Base-by-base conservation (phyloP, 1,140 invertebrate species). In the Platyura marginata region DNA sequence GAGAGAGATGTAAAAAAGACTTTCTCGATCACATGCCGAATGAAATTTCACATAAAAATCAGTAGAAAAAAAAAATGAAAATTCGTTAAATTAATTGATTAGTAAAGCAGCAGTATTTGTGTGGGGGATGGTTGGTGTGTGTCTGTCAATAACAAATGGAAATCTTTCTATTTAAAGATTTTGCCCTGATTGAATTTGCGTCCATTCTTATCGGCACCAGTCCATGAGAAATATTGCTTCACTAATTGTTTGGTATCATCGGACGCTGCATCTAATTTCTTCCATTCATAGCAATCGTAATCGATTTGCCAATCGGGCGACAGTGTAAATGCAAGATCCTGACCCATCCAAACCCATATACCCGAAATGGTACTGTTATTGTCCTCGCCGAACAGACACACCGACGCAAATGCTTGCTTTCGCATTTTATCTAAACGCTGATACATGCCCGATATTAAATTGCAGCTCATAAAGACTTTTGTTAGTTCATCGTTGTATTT, bases 101-200 rank as follows among this genome's bases (percentile, higher is more conserved):
- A n/a, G n/a, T n/a, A n/a, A n/a, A n/a, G n/a, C n/a, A n/a, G n/a
- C n/a, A n/a, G n/a, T n/a, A n/a, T n/a, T n/a, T n/a, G n/a, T n/a
- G n/a, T n/a, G n/a, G n/a, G n/a, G n/a, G n/a, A n/a, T n/a, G n/a
- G n/a, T n/a, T n/a, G n/a, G n/a, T n/a, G n/a, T n/a, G n/a, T n/a
- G n/a, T n/a, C n/a, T n/a, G n/a, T n/a, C n/a, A n/a, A n/a, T n/a
- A n/a, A n/a, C n/a, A n/a, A n/a, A n/a, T n/a, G n/a, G n/a, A n/a
- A n/a, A n/a, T n/a, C n/a, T n/a, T n/a, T 65, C 85, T 82, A 98
- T 73, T 99, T 99, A 73, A 98, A 99, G 61, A 98, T 91, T 72
- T 98, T 98, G 64, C 95, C 95, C 71, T 98, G 86, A 65, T 94
- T 96, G 71, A 97, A 95, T 62, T 84, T 78, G 53, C 91, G 80